phyloP scores from a whole-genome alignment of 1,140 invertebrate genomes.

The Saxidomus purpurata region DNA sequence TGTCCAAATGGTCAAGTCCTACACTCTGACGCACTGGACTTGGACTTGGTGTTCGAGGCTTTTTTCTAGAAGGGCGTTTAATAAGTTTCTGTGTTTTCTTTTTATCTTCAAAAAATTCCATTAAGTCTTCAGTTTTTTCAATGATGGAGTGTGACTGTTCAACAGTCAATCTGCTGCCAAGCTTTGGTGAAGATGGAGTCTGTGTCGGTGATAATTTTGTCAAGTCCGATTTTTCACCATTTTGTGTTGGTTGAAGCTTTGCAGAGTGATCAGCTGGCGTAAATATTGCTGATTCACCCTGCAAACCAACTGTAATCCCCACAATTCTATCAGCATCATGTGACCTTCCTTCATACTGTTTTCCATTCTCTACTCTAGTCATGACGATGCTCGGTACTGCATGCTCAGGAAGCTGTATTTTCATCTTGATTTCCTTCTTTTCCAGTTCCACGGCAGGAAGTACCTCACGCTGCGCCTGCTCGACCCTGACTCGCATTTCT shows the following conservation, averaged over 20 bases:
- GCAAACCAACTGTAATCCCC: constrained; percentile 67
- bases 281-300: constrained; percentile 54
- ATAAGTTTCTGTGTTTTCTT: constrained; percentile 73
- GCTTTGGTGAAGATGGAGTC: constrained; percentile 63
- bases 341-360: constrained; percentile 54
- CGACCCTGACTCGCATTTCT: constrained; percentile 73
- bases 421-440: constrained; percentile 79
- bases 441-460: constrained; percentile 78
- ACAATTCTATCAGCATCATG: constrained; percentile 73
- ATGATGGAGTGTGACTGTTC: constrained; percentile 68
- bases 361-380: constrained; percentile 54
- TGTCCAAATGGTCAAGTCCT: constrained; percentile 92
- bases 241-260: constrained; percentile 49
- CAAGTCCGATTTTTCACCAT: constrained; percentile 51
- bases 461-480: constrained; percentile 73
- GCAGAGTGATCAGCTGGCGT: constrained; percentile 50
- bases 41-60: constrained; percentile 79
- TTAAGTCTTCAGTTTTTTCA: constrained; percentile 73
- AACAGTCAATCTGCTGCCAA: constrained; percentile 61
- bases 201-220: constrained; percentile 48
- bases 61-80: constrained; percentile 69
- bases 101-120: constrained; percentile 83
- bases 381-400: constrained; percentile 66
- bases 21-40: constrained; percentile 80
- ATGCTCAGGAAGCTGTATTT: constrained; percentile 59